Conservation (phyloP, 2,113 vertebrate genomes). For the Ramphastos sulfuratus region DNA sequence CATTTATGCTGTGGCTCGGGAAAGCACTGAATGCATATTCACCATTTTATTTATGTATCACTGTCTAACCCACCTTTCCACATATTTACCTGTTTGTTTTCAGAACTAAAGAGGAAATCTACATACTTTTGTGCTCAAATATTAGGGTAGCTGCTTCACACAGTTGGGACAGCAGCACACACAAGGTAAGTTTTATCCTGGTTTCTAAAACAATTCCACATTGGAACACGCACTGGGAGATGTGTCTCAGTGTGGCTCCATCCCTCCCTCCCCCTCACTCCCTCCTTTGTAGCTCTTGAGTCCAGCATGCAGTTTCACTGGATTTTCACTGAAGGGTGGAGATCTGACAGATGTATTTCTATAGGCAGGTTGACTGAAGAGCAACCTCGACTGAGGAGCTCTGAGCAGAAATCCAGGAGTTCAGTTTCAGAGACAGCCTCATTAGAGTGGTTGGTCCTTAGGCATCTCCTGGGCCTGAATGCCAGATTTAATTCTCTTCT, state of each 20-base stretch:
- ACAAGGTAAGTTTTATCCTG: background rate
- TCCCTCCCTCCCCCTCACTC: fast-evolving
- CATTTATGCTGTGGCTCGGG: background rate
- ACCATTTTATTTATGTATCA: background rate
- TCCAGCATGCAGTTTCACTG: background rate
- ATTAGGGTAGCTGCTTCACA: background rate
- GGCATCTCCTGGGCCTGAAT: background rate
- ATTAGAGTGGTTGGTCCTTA: fast-evolving
- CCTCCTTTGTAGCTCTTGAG: background rate
- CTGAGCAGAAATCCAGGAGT: background rate
- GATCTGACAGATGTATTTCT: background rate
- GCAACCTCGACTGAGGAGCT: background rate
- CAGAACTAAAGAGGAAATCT: background rate
- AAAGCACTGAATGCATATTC: background rate
- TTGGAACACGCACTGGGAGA: background rate
- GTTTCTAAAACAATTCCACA: background rate
- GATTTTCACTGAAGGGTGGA: background rate
- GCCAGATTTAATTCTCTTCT: background rate
- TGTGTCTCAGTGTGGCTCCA: background rate
- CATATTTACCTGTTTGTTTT: background rate
- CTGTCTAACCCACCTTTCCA: background rate
- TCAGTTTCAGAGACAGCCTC: background rate
- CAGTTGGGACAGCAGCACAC: background rate
- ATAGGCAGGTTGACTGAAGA: background rate
- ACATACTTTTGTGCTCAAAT: background rate